Evolutionary conservation across 2,113 vertebrate species (phyloP), one percentile per base, ranked within the genome.

Genomic region (Chionis minor): DNA sequence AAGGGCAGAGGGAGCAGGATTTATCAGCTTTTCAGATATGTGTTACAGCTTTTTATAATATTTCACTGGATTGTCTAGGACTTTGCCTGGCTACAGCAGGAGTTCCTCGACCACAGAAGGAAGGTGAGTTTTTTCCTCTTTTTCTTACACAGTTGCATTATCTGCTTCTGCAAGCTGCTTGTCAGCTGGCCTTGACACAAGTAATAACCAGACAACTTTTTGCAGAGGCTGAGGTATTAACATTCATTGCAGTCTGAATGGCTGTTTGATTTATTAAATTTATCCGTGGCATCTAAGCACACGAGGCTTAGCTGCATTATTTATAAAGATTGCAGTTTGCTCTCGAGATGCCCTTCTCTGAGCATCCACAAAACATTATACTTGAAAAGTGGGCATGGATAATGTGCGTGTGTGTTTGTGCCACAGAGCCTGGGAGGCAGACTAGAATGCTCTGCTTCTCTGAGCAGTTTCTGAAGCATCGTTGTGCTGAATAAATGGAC

Each of bases 131-230:
- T 78, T 85, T 27, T 16, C n/a, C 30, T 72, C 62, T 69, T 86
- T 47, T 33, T 47, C 51, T 30, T 14, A 4, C 5, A 6, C 49
- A 4, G 27, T 49, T 61, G 59, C 81, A 2, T 14, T 32, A 7
- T 24, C 54, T 12, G 58, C n/a, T 19, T 8, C 81, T 58, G 77
- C 6, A 10, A 66, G 87, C 78, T 12, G 32, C 38, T 56, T 52
- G 86, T 86, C 84, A 44, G 81, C 72, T 32, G 75, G 86, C 95
- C 90, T 52, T 28, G 72, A 10, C 61, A 59, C 62, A 5, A 61
- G 81, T 30, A 24, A 58, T 47, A 74, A 14, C 42, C 38, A 8
- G 52, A 58, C 56, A 97, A 97, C 96, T 97, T 97, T 97, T 88
- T 47, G 81, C 88, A 71, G 84, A 9, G 24, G 49, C 87, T 72